Evolutionary conservation across 2,888 invertebrate genomes (phyloP), one percentile per base, ranked within the genome.

Genomic region (Myopa testacea): DNA sequence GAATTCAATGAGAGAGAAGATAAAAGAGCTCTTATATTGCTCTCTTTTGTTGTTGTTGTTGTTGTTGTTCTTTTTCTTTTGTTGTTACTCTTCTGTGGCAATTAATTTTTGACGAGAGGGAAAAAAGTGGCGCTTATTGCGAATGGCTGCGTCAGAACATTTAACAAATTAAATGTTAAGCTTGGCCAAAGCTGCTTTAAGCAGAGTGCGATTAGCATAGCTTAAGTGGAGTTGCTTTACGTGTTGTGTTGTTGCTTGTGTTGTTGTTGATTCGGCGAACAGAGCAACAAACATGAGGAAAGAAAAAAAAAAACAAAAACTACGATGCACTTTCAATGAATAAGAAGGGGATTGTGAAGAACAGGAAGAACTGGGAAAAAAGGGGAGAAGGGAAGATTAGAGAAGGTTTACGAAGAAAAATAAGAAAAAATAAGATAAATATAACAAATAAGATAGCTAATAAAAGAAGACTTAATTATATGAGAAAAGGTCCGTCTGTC

Each of bases 151-250:
- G 16, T 26, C 62, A 8, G 62, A 62, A 8, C 10, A 62, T 62
- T 62, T 26, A 62, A 62, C 62, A n/a, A 62, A 62, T 62, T 62
- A 62, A 62, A 62, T 62, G 62, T 62, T 26, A 26, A 62, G 62
- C 62, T 62, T 26, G 34, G 62, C n/a, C 19, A 62, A 26, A 62
- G 62, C 62, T 26, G 34, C 62, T 62, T 26, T 62, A 62, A 62
- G 26, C n/a, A 26, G n/a, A 6, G 26, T n/a, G 10, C 8, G 62
- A 62, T 62, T 62, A 62, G 62, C 62, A 62, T 62, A 62, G 62
- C 62, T 62, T 26, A 62, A 62, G 34, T 26, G 62, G 19, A 19
- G 62, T n/a, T 26, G n/a, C 8, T 34, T 12, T 26, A 4, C 7
- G 14, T n/a, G 12, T 58, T 58, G 58, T 6, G 0, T 10, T 8